Evolutionary conservation across 2,888 invertebrate species (phyloP).

Genomic region (Ennomos erosarius): DNA sequence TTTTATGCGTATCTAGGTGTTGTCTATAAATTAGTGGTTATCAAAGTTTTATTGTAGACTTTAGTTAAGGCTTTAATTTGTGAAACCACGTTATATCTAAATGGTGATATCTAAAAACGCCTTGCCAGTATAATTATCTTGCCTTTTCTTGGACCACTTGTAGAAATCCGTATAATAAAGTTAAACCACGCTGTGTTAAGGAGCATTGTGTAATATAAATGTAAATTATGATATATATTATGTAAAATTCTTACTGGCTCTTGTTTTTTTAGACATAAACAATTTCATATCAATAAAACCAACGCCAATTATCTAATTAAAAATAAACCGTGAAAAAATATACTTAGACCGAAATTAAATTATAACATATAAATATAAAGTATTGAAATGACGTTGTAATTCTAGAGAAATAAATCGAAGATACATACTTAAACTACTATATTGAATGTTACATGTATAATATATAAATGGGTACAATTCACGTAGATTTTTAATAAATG

Average conservation of each 20-base stretch:
- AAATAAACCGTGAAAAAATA: background rate
- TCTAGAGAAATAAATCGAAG: background rate
- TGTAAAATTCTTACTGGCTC: slow-evolving; percentile 6
- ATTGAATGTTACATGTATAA: slow-evolving; percentile 37
- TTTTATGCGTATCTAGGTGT: slow-evolving; percentile 23
- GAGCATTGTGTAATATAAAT: slow-evolving; percentile 15
- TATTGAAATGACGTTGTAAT: background rate
- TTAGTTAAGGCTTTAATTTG: slow-evolving; percentile 9
- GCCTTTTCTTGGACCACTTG: slow-evolving; percentile 53
- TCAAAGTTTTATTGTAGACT: slow-evolving; percentile 6
- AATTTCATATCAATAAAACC: slow-evolving; percentile 14
- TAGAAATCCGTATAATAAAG: slow-evolving; percentile 29
- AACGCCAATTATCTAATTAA: background rate
- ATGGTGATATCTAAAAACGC: slow-evolving; percentile 37
- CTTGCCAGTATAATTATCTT: slow-evolving; percentile 51
- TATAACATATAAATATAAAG: background rate
- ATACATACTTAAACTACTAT: background rate
- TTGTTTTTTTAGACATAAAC: slow-evolving; percentile 20
- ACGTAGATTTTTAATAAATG: slow-evolving; percentile 21
- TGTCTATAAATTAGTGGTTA: slow-evolving; percentile 11
- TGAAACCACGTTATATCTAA: slow-evolving; percentile 10
- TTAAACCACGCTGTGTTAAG: slow-evolving; percentile 27
- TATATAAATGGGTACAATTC: slow-evolving; percentile 37
- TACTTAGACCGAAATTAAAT: background rate
- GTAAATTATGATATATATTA: background rate